phyloP scores from a whole-genome alignment of 2,888 invertebrate species.

The Tinea pellionella region DNA sequence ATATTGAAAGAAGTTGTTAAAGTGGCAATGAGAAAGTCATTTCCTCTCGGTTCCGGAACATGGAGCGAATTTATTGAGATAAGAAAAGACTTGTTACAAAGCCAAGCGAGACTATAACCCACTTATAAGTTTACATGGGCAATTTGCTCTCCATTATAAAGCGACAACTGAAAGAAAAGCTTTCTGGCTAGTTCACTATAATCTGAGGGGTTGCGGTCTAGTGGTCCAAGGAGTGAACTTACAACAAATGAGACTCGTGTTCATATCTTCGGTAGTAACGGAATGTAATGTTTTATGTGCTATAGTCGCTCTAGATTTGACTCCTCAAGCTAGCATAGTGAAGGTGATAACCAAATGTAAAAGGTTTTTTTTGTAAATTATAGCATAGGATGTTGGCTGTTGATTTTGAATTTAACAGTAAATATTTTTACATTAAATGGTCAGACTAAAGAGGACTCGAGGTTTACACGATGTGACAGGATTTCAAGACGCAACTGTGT shows the following conservation, averaged over 20 bases:
- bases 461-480: not conserved
- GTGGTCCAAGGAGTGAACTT: too few relatives aligned
- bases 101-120: not conserved
- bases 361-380: too few relatives aligned
- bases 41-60: not conserved
- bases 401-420: too few relatives aligned
- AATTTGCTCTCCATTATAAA: not conserved
- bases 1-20: not conserved
- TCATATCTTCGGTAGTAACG: too few relatives aligned
- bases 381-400: too few relatives aligned
- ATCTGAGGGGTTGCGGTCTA: too few relatives aligned
- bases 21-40: constrained; percentile 1
- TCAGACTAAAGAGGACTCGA: not conserved
- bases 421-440: not conserved
- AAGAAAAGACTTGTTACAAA: not conserved
- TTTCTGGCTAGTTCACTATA: too few relatives aligned
- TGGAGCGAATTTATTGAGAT: not conserved
- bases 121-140: not conserved
- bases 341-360: too few relatives aligned
- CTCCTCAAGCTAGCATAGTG: too few relatives aligned
- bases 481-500: not conserved
- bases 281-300: too few relatives aligned
- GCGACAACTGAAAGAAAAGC: not conserved
- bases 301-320: too few relatives aligned
- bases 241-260: too few relatives aligned